Percentiles rank a stretch among this genome's conserved stretches.
Conservation (phyloP, 2,797 vertebrate genomes). For the Myripristis jacobus region DNA sequence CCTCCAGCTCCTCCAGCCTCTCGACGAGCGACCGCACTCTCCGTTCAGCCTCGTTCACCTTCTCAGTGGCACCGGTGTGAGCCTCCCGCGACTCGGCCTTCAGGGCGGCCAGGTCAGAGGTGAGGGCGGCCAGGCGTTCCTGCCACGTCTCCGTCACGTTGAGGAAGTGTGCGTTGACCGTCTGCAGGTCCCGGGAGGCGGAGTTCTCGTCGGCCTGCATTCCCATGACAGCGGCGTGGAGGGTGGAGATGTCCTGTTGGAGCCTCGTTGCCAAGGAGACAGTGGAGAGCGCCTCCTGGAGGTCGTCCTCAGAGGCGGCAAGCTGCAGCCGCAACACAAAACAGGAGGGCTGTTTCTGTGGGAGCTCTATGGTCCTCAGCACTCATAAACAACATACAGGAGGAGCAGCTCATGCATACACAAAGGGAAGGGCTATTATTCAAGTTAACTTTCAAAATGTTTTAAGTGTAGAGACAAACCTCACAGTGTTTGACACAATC, state of each 20-base stretch:
- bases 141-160: conserved; percentile 88
- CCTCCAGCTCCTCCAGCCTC: conserved; percentile 90
- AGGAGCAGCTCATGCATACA: conserved; percentile 16
- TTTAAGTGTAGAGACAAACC: no score
- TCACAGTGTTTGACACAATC: no score
- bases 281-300: conserved; percentile 83
- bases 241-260: conserved; percentile 85
- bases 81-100: conserved; percentile 87
- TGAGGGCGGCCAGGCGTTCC: conserved; percentile 80
- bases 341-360: conserved; percentile 84
- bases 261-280: conserved; percentile 83
- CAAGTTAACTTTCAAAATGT: background rate
- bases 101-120: conserved; percentile 80
- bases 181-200: conserved; percentile 82
- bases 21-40: conserved; percentile 83
- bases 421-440: background rate
- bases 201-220: conserved; percentile 84
- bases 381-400: conserved; percentile 13
- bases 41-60: conserved; percentile 89
- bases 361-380: conserved; percentile 58
- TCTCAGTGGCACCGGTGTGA: conserved; percentile 84
- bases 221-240: conserved; percentile 77
- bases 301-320: conserved; percentile 86
- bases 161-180: conserved; percentile 85
- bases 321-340: conserved; percentile 97